These are phyloP conservation scores for Automeris io DNA, from an alignment of 2,888 invertebrate species.

Conservation along the genomic window DNA sequence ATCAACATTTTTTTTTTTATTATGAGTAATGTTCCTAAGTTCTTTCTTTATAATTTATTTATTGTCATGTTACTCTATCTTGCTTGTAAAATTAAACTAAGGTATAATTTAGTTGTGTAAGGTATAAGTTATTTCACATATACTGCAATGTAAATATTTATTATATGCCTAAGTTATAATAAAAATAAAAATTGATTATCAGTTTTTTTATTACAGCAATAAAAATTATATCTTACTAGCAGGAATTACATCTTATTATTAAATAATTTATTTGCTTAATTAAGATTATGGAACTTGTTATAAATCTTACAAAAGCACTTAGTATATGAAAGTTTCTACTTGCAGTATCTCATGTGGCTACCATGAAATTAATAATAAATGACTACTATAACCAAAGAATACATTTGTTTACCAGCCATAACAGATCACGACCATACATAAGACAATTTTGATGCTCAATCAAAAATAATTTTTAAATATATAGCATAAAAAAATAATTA, in stretches of 20 bases:
- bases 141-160: not conserved
- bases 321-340: conserved; percentile 22
- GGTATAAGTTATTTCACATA: not conserved
- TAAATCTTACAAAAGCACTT: conserved; percentile 30
- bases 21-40: too few relatives aligned
- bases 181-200: conserved; percentile 20
- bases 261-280: conserved; percentile 66
- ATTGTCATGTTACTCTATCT: too few relatives aligned
- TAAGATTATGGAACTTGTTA: conserved; percentile 56
- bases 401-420: too few relatives aligned
- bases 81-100: too few relatives aligned
- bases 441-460: conserved; percentile 63
- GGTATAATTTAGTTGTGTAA: not conserved
- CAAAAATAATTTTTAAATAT: conserved; percentile 46
- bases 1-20: too few relatives aligned
- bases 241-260: conserved; percentile 56
- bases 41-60: too few relatives aligned
- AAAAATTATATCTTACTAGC: conserved; percentile 60
- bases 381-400: too few relatives aligned
- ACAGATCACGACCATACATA: conserved; percentile 33
- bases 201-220: conserved; percentile 58
- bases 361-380: too few relatives aligned
- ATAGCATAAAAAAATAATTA: conserved; percentile 67
- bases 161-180: not conserved
- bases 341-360: conserved; percentile 19